Evolutionary conservation across 2,113 vertebrate genomes (phyloP).

Genomic region (Tapirus terrestris): DNA sequence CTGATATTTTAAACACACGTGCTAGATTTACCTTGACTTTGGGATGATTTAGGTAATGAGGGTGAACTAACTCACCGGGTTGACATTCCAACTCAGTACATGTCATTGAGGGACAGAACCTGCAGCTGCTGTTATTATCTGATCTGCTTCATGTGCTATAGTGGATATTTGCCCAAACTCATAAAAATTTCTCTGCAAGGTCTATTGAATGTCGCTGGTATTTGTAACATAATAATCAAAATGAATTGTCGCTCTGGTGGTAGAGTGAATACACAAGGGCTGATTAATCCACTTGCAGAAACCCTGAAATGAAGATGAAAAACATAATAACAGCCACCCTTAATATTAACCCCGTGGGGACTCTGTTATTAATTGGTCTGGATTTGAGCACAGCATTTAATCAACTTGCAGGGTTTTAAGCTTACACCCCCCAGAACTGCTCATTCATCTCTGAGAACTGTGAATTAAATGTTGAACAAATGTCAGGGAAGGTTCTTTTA

Average conservation of each 20-base stretch:
- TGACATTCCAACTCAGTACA: neutral
- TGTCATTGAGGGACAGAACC: neutral
- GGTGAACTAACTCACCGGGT: neutral
- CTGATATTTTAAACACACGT: neutral
- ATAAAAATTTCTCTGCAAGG: conserved; percentile 65
- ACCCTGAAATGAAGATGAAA: conserved; percentile 80
- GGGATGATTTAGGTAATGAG: neutral
- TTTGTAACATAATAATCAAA: conserved; percentile 82
- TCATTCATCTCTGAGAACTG: conserved; percentile 66
- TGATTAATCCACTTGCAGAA: conserved; percentile 81
- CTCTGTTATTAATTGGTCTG: conserved; percentile 83
- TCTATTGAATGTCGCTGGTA: conserved; percentile 73
- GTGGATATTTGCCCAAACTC: conserved; percentile 71
- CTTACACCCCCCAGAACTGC: conserved; percentile 37
- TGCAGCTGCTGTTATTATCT: conserved; percentile 32
- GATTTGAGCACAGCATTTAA: conserved; percentile 83
- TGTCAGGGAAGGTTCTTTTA: conserved; percentile 47
- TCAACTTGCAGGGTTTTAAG: conserved; percentile 80
- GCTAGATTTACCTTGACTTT: conserved; percentile 8
- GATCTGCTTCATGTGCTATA: neutral
- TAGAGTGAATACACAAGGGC: conserved; percentile 67
- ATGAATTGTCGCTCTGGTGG: conserved; percentile 74
- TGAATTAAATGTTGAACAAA: conserved; percentile 72
- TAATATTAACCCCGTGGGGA: conserved; percentile 81
- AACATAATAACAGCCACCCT: conserved; percentile 67